Evolutionary conservation across 2,888 invertebrate genomes (phyloP).

Genomic region (Parascotia fuliginaria): DNA sequence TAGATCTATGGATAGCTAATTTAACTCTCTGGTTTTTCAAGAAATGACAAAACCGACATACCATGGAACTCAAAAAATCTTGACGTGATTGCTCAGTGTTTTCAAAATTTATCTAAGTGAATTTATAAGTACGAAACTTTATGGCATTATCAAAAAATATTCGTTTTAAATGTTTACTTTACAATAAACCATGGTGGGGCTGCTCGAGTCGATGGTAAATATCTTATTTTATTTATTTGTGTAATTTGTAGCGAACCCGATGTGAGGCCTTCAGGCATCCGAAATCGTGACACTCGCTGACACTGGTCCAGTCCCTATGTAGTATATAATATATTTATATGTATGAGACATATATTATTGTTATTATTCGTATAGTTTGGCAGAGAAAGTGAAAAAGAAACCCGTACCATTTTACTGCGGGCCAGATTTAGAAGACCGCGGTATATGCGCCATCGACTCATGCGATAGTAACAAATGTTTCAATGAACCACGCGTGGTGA

Average conservation of each 20-base stretch:
- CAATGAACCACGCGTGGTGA: slow-evolving; percentile 88
- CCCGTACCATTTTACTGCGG: slow-evolving; percentile 53
- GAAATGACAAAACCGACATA: too few species aligned
- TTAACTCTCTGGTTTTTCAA: too few species aligned
- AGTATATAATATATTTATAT: too few species aligned
- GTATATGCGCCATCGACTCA: slow-evolving; percentile 64
- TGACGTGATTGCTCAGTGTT: too few species aligned
- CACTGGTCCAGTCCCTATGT: too few species aligned
- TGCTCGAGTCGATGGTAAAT: slow-evolving; percentile 58
- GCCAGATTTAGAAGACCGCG: slow-evolving; percentile 66
- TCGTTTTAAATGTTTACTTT: slow-evolving; percentile 36
- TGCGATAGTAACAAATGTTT: slow-evolving; percentile 63
- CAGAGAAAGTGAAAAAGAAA: background rate
- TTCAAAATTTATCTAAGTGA: background rate
- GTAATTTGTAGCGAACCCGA: too few species aligned
- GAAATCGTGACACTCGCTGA: too few species aligned
- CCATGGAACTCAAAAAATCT: too few species aligned
- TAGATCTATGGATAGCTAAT: too few species aligned
- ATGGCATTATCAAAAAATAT: slow-evolving; percentile 54
- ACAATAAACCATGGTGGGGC: slow-evolving; percentile 50
- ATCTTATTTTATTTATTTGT: slow-evolving; percentile 16
- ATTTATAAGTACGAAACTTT: background rate
- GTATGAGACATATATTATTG: background rate
- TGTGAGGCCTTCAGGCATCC: too few species aligned
- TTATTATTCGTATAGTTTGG: background rate